Base-by-base conservation (phyloP, 1,140 invertebrate genomes). In the Solen grandis region DNA sequence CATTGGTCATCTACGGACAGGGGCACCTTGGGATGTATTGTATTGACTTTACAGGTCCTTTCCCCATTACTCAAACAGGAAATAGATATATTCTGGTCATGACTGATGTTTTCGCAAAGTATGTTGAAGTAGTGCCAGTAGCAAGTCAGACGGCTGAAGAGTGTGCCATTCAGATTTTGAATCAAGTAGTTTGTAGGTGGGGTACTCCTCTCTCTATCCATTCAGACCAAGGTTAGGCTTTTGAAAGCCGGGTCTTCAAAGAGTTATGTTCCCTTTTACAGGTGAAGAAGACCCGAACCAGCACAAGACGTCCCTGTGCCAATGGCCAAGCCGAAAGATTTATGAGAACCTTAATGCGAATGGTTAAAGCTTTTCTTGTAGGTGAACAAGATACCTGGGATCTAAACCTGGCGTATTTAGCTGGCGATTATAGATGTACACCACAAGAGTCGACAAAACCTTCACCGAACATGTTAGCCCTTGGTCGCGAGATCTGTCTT, bases 41-140 rank as follows among this genome's bases (percentile, higher is more conserved):
- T 2, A 74, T 75, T 14, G 84, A 86, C 36, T 76, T 86, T 38
- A 52, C 88, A 16, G 88, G 87, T 29, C 87, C 88, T 36, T 57
- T 89, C 0, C 85, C 86, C 14, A 27, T 38, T 2, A 31, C 60
- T 5, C 2, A 2, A 1, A 65, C 27, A 29, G 74, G 74, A 5
- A 65, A 65, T 27, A 55, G 52, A 16, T 55, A 55, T 55, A 19
- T 5, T 5, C 4, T 55, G 52, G 52, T 55, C 19, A 5, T 55
- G 4, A 55, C 52, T 19, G 52, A 55, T 27, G n/a, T 22, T 55
- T 55, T 55, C 19, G 5, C 52, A 5, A 55, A 55, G 16, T 55
- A 55, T 19, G 16, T 5, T 3, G 52, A 55, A 55, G 52, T 55
- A 16, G 27, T 55, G 27, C 5, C 52, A 55, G 52, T 55, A 27